Conservation (phyloP, 2,113 vertebrate genomes). For the Cyanistes caeruleus region DNA sequence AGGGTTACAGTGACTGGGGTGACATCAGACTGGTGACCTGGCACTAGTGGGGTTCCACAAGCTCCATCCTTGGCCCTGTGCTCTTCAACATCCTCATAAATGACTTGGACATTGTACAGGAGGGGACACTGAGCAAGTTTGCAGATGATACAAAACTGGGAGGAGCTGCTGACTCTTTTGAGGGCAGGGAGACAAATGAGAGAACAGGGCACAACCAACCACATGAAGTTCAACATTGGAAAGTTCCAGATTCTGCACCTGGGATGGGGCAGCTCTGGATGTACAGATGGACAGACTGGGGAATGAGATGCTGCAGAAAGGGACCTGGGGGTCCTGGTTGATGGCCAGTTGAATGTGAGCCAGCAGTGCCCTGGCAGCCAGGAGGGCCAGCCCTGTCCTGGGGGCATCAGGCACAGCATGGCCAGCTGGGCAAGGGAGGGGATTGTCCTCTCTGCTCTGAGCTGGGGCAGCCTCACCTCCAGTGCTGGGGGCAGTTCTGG, state of each 20-base stretch:
- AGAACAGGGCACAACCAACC: not conserved
- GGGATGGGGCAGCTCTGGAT: not conserved
- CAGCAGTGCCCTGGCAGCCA: not conserved
- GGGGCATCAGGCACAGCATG: not conserved
- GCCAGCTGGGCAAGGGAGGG: not conserved
- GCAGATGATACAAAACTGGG: accelerated
- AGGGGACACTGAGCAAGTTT: not conserved
- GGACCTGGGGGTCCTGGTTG: accelerated
- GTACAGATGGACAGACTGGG: not conserved
- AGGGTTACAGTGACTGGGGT: not conserved
- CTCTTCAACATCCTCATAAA: not conserved
- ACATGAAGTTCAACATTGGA: accelerated
- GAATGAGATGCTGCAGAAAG: accelerated
- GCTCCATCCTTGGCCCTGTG: not conserved
- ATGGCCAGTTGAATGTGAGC: accelerated
- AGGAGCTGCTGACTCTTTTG: not conserved
- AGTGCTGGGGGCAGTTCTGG: not conserved
- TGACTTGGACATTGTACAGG: not conserved
- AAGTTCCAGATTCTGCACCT: not conserved
- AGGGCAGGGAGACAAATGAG: not conserved
- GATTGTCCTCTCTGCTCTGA: not conserved
- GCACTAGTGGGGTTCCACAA: not conserved
- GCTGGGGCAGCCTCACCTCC: not conserved
- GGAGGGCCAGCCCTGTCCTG: accelerated
- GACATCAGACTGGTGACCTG: not conserved